phyloP scores from a whole-genome alignment of 2,113 vertebrate genomes.

The Pungitius pungitius region DNA sequence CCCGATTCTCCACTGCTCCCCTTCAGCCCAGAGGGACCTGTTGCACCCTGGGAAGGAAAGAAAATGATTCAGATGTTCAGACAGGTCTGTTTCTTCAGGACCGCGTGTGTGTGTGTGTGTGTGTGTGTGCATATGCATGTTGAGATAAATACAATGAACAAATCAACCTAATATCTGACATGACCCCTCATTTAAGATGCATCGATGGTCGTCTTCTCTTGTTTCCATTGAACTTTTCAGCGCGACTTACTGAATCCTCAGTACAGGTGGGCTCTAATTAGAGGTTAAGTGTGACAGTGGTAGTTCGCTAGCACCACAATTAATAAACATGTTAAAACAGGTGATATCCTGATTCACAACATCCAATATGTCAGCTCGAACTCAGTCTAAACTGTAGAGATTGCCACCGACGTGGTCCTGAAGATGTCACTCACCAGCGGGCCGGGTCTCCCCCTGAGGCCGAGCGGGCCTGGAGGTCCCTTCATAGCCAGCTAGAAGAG shows the following conservation, averaged over 20 bases:
- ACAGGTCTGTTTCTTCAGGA: not conserved
- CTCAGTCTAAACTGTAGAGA: not conserved
- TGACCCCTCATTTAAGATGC: not conserved
- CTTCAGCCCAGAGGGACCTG: slow-evolving; percentile 88
- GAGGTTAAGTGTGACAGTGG: not conserved
- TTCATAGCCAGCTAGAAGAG: slow-evolving; percentile 87
- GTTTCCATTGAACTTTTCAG: not conserved
- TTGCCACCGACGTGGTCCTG: not conserved
- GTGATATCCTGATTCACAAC: not conserved
- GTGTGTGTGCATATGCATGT: not conserved
- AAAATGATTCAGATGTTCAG: not conserved
- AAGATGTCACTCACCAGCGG: slow-evolving; percentile 86
- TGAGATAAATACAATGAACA: not conserved
- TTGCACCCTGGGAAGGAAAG: slow-evolving; percentile 80
- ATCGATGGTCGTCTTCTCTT: not conserved
- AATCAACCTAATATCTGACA: not conserved
- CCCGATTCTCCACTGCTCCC: slow-evolving; percentile 88
- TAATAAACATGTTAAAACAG: not conserved
- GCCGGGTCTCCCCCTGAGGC: slow-evolving; percentile 90
- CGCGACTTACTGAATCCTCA: not conserved
- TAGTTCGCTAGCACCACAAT: not conserved
- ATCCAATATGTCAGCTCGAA: no score
- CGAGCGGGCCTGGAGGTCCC: slow-evolving; percentile 91
- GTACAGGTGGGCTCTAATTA: not conserved
- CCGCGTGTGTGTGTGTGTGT: not conserved